A percentile compares a stretch with the other conserved stretches of the same genome.
Evolutionary conservation across 23 tunicate genomes (phyloP).

Genomic region (Ciona savignyi): DNA sequence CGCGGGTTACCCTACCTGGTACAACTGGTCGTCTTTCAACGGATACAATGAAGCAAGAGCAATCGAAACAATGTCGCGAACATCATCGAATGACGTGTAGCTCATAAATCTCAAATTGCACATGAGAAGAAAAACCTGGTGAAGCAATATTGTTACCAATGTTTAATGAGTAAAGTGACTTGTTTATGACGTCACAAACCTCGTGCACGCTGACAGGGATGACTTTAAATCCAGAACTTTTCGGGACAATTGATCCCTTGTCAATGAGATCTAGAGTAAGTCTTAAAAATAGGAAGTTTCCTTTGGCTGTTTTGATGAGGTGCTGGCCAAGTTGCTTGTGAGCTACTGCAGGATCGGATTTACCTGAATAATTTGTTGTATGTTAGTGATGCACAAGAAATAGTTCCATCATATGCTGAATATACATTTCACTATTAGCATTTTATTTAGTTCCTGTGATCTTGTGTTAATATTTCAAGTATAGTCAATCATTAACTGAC

Average conservation of each 20-base stretch:
- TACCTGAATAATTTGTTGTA: too few relatives aligned
- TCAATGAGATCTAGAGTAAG: conserved; percentile 90
- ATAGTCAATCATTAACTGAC: conserved; percentile 5
- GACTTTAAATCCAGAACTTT: conserved; percentile 80
- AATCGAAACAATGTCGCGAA: conserved; percentile 62
- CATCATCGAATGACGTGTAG: conserved; percentile 71
- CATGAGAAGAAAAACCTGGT: conserved; percentile 63
- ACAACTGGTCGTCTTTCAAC: conserved; percentile 78
- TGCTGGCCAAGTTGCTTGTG: conserved; percentile 70
- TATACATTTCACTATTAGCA: background rate
- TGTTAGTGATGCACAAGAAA: too few relatives aligned
- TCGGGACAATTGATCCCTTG: conserved; percentile 53
- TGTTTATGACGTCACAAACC: conserved; percentile 8
- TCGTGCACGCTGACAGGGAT: conserved; percentile 65
- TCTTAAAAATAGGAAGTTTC: conserved; percentile 83
- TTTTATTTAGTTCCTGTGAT: background rate
- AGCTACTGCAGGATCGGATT: conserved; percentile 67
- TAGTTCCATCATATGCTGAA: too few relatives aligned
- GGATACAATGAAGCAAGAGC: conserved; percentile 93
- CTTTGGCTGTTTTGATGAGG: conserved; percentile 44
- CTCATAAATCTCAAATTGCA: conserved; percentile 78
- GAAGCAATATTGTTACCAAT: background rate
- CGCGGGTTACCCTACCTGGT: conserved; percentile 38
- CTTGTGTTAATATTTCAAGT: background rate
- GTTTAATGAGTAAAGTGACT: background rate